phyloP scores from a whole-genome alignment of 1,140 invertebrate species.

The Anoplolepis gracilipes region DNA sequence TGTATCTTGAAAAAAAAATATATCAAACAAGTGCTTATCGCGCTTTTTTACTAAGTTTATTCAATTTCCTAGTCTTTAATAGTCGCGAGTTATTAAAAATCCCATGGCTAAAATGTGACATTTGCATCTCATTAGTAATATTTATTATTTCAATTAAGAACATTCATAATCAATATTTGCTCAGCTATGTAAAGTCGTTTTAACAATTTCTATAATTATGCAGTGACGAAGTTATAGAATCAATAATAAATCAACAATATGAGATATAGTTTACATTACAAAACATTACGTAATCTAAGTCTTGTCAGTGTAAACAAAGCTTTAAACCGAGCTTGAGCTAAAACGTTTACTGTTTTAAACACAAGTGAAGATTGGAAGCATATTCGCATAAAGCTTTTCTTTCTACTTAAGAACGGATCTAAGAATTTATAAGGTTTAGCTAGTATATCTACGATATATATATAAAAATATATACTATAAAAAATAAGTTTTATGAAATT shows the following conservation, averaged over 20 bases:
- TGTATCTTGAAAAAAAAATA: not conserved
- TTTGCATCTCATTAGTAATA: not conserved
- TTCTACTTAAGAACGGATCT: not conserved
- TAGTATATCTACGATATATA: not conserved
- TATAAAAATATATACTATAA: not conserved
- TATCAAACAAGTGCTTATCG: not conserved
- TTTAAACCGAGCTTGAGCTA: not conserved
- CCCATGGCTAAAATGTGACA: not conserved
- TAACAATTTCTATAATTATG: slow-evolving; percentile 29
- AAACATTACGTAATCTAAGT: slow-evolving; percentile 8
- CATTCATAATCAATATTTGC: not conserved
- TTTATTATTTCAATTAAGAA: slow-evolving; percentile 7
- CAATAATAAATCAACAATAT: not conserved
- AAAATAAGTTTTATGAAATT: not conserved
- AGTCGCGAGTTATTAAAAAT: not conserved
- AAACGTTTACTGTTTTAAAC: slow-evolving; percentile 19
- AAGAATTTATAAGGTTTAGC: not conserved
- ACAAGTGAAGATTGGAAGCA: not conserved
- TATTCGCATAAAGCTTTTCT: not conserved
- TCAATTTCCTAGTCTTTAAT: not conserved
- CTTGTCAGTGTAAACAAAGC: not conserved
- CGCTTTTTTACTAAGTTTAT: no score
- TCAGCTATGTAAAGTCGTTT: not conserved
- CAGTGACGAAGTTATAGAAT: slow-evolving; percentile 10
- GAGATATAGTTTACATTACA: not conserved